Evolutionary conservation across 1,140 invertebrate species (phyloP), one percentile per base, ranked within the genome.

Genomic region (Trachymyrmex cornetzi): DNA sequence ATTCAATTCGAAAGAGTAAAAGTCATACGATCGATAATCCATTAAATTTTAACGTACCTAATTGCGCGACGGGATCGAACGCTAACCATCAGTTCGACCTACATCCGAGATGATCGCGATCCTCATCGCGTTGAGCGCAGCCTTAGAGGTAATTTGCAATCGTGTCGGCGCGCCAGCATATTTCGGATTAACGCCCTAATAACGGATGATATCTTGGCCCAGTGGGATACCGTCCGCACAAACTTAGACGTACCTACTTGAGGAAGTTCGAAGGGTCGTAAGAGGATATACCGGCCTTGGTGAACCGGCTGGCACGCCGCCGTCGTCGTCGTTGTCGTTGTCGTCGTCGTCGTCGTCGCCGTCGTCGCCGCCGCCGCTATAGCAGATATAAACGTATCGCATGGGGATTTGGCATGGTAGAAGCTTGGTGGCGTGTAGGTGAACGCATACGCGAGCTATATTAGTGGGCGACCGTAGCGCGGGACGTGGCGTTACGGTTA

Each of bases 161-260:
- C 86, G 90, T 87, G 84, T 90, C 75, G 74, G 77, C 79, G 81
- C 63, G 71, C 84, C 86, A 89, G 89, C 88, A 85, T 92, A 92
- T 93, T 93, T 93, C 88, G 91, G 91, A 93, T 93, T 94, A 94
- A 93, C 88, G 79, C 90, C 86, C 89, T 93, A 94, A 93, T 93
- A 94, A 93, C 89, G 91, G 92, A 93, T 93, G 92, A 93, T 93
- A 93, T 93, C 93, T 93, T 69, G 79, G 87, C 85, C 90, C 91
- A 19, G 63, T 89, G 93, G 89, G 93, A 92, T 91, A 90, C 88
- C 72, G 88, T 91, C 89, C 90, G 85, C 87, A 90, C 88, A 90
- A 91, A 93, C 92, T 93, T 92, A 89, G 81, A 89, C 91, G 85
- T 88, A 90, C 77, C 89, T 89, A 90, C 90, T 93, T 90, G 90